Conservation (phyloP, 2,888 invertebrate species). For the Stegophylla sp. region DNA sequence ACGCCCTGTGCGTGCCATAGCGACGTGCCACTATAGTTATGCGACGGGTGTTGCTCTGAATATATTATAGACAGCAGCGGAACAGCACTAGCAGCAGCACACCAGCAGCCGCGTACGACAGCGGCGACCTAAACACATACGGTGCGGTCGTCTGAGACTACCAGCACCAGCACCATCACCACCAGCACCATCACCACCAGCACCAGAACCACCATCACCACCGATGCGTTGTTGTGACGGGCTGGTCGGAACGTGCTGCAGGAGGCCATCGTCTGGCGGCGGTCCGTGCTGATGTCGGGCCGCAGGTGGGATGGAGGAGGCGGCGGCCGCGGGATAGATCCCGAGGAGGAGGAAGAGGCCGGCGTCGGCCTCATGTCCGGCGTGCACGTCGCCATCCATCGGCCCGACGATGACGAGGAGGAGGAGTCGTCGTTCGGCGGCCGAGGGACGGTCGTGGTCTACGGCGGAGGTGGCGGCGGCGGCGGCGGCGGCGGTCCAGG, state of each 20-base stretch:
- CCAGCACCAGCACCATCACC: too few relatives aligned
- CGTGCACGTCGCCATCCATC: slow-evolving; percentile 29
- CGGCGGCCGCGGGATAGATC: slow-evolving; percentile 53
- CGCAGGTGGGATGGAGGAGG: slow-evolving; percentile 55
- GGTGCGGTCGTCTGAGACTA: too few relatives aligned
- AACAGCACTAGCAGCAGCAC: slow-evolving; percentile 10
- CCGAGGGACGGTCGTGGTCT: slow-evolving; percentile 28
- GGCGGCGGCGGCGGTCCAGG: slow-evolving; percentile 9
- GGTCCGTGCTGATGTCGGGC: slow-evolving; percentile 55
- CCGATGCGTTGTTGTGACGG: slow-evolving; percentile 28
- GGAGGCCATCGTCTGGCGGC: slow-evolving; percentile 46
- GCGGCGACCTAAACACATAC: too few relatives aligned
- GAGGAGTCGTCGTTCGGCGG: slow-evolving; percentile 50
- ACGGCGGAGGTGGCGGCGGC: not conserved
- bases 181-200: too few relatives aligned
- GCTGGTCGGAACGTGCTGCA: slow-evolving; percentile 17
- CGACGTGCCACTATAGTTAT: too few relatives aligned
- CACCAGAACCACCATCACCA: too few relatives aligned
- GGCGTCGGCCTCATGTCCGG: slow-evolving; percentile 54
- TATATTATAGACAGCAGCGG: not conserved
- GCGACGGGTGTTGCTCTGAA: too few relatives aligned
- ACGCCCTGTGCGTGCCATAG: too few relatives aligned
- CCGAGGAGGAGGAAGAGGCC: slow-evolving; percentile 56
- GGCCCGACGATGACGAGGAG: slow-evolving; percentile 10
- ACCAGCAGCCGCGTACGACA: too few relatives aligned